phyloP scores from a whole-genome alignment of 2,888 invertebrate genomes.

The Diadromus collaris region DNA sequence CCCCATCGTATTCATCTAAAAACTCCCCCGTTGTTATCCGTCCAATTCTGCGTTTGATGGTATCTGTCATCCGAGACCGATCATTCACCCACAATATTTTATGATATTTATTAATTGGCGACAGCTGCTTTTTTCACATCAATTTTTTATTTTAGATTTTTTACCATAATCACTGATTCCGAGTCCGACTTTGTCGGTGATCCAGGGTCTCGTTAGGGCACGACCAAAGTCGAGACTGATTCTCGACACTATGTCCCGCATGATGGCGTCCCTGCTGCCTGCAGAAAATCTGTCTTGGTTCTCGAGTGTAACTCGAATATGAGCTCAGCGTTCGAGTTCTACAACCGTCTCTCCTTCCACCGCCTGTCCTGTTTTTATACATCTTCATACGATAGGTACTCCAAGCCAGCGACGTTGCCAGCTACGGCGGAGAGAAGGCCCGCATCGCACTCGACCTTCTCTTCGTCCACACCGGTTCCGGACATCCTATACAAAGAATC shows the following conservation, averaged over 20 bases:
- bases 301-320: conserved; percentile 29
- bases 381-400: conserved; percentile 21
- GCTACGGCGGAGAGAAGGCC: conserved; percentile 34
- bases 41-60: neutral
- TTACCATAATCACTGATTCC: neutral
- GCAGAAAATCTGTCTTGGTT: conserved; percentile 1
- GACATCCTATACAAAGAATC: neutral
- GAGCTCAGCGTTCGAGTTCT: conserved; percentile 17
- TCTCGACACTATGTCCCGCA: conserved; percentile 17
- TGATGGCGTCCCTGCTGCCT: conserved; percentile 31
- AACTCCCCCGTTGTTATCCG: neutral
- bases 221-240: neutral
- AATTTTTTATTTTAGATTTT: neutral
- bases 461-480: conserved; percentile 6
- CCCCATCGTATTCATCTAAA: neutral
- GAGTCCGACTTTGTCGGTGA: neutral
- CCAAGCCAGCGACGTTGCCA: conserved; percentile 41
- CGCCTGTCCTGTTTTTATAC: conserved; percentile 27
- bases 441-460: conserved; percentile 51
- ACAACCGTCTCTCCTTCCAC: neutral
- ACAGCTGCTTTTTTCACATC: neutral
- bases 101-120: neutral
- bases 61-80: neutral
- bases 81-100: neutral
- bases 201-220: neutral